Evolutionary conservation across 2,797 vertebrate genomes (phyloP), one percentile per base, ranked within the genome.

Genomic region (Cichlasoma orientale): DNA sequence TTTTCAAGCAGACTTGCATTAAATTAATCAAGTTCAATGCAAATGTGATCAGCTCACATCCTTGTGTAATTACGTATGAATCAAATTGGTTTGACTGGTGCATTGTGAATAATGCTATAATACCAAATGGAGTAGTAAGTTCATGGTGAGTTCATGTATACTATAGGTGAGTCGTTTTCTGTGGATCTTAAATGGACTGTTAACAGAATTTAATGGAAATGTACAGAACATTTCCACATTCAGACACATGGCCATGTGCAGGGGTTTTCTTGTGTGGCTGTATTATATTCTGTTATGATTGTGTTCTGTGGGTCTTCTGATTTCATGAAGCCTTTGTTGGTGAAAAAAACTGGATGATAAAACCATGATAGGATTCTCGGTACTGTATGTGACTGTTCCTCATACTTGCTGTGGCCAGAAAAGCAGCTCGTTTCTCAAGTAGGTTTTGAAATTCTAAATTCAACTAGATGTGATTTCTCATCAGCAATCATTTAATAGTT

Each of bases 11-110:
- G 73, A 86, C 76, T 86, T 47, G 58, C 81, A 85, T 77, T 77
- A 83, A 90, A 90, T 92, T 63, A 90, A 90, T 90, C 87, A 91
- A 84, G 81, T 47, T 72, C 54, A 83, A 92, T 91, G 84, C 83
- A 91, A 89, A 92, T 88, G 76, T 88, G 86, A 90, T 86, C 90
- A 66, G 75, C 85, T 53, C 69, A 61, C 31, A 69, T 79, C 59
- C 50, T 80, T 31, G 61, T 84, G 79, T 72, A 87, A 90, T 86
- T 88, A 84, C 23, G 41, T 54, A 79, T 61, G 70, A 84, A 85
- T 88, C 56, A 82, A 83, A 87, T n/a, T 77, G 78, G 69, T 77
- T 80, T 66, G 66, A 84, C 58, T 74, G 77, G 54, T 77, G 54
- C 58, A 41, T 77, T 81, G 75, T 82, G 58, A 74, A 72, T 84